Evolutionary conservation across 1,140 invertebrate species (phyloP), one percentile per base, ranked within the genome.

Genomic region (Meloidogyne chitwoodi): DNA sequence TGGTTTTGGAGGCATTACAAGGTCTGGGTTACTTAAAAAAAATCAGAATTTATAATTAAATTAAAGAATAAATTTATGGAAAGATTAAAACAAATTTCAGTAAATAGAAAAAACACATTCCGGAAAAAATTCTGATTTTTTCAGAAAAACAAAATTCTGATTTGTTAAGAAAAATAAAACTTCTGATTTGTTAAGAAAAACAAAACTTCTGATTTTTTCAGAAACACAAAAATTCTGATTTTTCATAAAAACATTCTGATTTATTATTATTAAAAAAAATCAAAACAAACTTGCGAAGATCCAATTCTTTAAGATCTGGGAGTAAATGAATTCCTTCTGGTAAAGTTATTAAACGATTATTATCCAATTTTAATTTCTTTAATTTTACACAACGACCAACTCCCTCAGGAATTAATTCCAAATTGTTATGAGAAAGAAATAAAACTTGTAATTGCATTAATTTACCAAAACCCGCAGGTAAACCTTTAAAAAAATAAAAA

Each of bases 391-490:
- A 99, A 87, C 95, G 92, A 89, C 93, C 96, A 48, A 98, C 89
- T 67, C 96, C 95, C 90, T 99, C 97, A 4, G 97, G 96, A 83
- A 99, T 96, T 93, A 97, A 96, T 90, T 99, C 95, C 24, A 99
- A 89, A 79, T 93, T 91, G 89, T 99, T 99, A 85, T 97, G 93
- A 8, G 95, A 92, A 14, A 96, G 95, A 41, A 94, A 95, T 88
- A 99, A 98, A 65, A 98, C 92, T 89, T 98, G 94, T 63, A 99
- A 89, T 68, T 92, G 92, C 16, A 93, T 92, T 29, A 99, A 89
- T 89, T 99, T 99, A 19, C 96, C 96, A 81, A 99, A 96, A 29
- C 95, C 95, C 2, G 94, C 93, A 0, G 97, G 97, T 83, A 99
- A 95, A 38, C 84, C 96, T 87, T 96, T 29, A 22, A n/a, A 19